Conservation (phyloP, 2,888 invertebrate genomes). For the Rhopalosiphum nymphaeae region DNA sequence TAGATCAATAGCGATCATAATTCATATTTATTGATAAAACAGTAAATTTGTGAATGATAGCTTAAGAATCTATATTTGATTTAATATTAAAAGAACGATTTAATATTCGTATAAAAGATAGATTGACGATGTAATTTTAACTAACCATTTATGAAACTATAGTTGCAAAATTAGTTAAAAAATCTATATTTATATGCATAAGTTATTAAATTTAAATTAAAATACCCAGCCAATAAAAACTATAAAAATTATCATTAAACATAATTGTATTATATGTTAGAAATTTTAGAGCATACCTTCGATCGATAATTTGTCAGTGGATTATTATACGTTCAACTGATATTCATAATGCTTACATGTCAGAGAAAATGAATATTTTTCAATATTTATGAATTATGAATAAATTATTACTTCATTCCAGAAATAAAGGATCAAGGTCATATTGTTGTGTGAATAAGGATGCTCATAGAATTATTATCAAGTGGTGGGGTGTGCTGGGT, state of each 20-base stretch:
- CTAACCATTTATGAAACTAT: neutral
- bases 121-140: neutral
- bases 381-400: neutral
- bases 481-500: neutral
- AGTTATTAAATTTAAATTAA: neutral
- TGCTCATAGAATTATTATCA: neutral
- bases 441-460: neutral
- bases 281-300: neutral
- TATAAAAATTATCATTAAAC: neutral
- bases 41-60: neutral
- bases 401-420: conserved; percentile 1
- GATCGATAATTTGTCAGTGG: neutral
- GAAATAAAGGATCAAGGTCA: neutral
- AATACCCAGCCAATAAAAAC: neutral
- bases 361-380: neutral
- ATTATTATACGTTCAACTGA: neutral
- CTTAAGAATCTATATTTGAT: neutral
- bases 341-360: neutral
- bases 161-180: neutral
- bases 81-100: neutral
- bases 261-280: too few relatives aligned
- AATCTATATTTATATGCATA: neutral
- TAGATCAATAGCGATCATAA: neutral
- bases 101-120: neutral
- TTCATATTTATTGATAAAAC: neutral